Base-by-base conservation (phyloP, 2,888 invertebrate genomes). In the Marronus borbonicus region DNA sequence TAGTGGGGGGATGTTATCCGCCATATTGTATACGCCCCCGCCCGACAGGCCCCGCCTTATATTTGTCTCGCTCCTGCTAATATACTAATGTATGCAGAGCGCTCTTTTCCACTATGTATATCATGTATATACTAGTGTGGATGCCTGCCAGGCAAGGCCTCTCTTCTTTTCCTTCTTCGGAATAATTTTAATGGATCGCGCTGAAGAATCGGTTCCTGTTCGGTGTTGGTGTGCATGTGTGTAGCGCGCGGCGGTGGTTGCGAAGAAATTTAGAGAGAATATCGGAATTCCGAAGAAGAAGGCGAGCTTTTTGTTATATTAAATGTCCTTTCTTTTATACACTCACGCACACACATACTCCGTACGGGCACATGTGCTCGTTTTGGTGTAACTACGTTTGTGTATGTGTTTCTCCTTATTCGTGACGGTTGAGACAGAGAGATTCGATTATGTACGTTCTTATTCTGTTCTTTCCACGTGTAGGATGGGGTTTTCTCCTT, bases 1-100 rank as follows among this genome's bases (percentile, higher is more conserved):
- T 82, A 84, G 86, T 84, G 86, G 86, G 86, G 86, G 86, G 85
- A 86, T 84, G 85, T 81, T 85, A 85, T 86, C 87, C 88, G 88
- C 88, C 88, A 88, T 88, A 88, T 88, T 88, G 88, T 88, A 87
- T 84, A 88, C 88, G 88, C 88, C 88, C 88, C 87, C 88, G 87
- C 87, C 83, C 72, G 81, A 80, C 81, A 83, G 84, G 86, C 86
- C 86, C 87, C 88, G 88, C 86, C 86, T 83, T 83, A 82, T 81
- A 76, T 82, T 81, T 83, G 81, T 85, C 85, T 86, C 84, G 69
- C 80, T 85, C 83, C 76, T 80, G 81, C 85, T 74, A 80, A 75
- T 62, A 78, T 20, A 68, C 74, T 76, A 58, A 80, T 79, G 80
- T 74, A 83, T 84, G 79, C 76, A 77, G 75, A 76, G 77, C 79